phyloP scores from a whole-genome alignment of 2,113 vertebrate species.

The Mohoua ochrocephala region DNA sequence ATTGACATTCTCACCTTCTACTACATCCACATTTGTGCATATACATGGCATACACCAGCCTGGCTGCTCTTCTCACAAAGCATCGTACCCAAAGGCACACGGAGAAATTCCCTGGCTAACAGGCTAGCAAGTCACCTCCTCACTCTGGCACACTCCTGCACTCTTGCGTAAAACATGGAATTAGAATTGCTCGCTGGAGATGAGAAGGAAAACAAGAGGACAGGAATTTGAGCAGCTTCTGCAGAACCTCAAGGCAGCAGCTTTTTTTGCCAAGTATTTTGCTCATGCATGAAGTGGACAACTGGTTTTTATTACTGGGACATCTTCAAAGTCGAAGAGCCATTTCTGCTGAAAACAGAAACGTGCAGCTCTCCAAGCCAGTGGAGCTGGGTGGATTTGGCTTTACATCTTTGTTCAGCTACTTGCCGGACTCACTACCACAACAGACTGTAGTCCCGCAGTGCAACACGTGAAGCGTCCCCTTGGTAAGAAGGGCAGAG shows the following conservation, averaged over 20 bases:
- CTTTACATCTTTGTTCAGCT: not conserved
- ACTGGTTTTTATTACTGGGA: not conserved
- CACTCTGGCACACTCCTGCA: not conserved
- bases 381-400: not conserved
- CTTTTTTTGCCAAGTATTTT: not conserved
- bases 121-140: not conserved
- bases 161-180: not conserved
- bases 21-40: not conserved
- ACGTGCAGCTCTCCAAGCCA: not conserved
- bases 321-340: not conserved
- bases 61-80: not conserved
- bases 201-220: not conserved
- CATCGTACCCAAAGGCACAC: not conserved
- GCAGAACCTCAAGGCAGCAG: not conserved
- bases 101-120: not conserved
- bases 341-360: not conserved
- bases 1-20: not conserved
- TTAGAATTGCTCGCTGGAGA: not conserved
- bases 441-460: not conserved
- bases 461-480: not conserved
- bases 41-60: not conserved
- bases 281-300: not conserved
- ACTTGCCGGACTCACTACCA: not conserved
- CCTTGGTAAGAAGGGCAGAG: not conserved
- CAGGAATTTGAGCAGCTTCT: not conserved